Percentiles rank a stretch among this genome's conserved stretches.
phyloP scores from a whole-genome alignment of 1,140 invertebrate genomes.

The Drosophila funebris region DNA sequence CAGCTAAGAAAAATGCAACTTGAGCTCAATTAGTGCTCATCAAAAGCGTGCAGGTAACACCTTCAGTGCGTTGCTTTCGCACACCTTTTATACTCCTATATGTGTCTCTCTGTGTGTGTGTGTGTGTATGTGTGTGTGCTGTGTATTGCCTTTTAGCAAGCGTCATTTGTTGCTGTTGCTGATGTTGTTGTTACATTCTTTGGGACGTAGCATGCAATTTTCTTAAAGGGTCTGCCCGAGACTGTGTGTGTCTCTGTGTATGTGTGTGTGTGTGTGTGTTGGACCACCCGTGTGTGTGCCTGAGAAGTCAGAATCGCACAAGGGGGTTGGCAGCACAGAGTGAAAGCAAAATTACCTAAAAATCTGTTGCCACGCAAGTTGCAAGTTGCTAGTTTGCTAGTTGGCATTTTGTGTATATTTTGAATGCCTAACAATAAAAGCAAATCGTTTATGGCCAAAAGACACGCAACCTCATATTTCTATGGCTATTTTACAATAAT shows the following conservation, averaged over 20 bases:
- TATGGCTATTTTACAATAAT: conserved; percentile 67
- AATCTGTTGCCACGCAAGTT: conserved; percentile 47
- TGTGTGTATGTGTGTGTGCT: conserved; percentile 21
- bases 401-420: conserved; percentile 22
- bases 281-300: conserved; percentile 61
- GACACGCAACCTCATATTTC: conserved; percentile 70
- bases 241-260: too few relatives aligned
- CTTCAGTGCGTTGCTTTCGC: conserved; percentile 79
- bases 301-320: background rate
- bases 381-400: background rate
- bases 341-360: conserved; percentile 34
- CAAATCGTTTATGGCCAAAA: conserved; percentile 64
- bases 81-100: conserved; percentile 40
- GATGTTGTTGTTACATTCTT: conserved; percentile 33
- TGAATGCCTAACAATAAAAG: conserved; percentile 45
- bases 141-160: conserved; percentile 48
- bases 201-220: conserved; percentile 61
- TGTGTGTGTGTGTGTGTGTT: conserved; percentile 15
- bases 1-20: conserved; percentile 76
- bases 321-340: conserved; percentile 6
- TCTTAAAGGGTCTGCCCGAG: conserved; percentile 47
- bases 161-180: conserved; percentile 56
- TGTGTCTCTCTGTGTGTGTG: background rate
- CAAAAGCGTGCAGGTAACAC: conserved; percentile 81
- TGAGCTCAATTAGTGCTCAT: conserved; percentile 82